Base-by-base conservation (phyloP, 2,888 invertebrate genomes). In the Fissipunctia ypsillon region DNA sequence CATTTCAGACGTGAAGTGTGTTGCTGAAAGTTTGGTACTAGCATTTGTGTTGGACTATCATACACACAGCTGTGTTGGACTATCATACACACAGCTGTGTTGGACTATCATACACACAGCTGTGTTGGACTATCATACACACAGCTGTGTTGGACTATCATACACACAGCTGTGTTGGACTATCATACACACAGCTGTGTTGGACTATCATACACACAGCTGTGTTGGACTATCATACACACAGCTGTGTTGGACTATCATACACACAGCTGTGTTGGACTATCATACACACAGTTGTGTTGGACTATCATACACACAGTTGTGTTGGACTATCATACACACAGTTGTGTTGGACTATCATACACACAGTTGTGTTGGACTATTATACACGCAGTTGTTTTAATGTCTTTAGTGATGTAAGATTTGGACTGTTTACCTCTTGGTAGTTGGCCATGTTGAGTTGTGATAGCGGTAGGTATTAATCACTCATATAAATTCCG, bases 401-500 rank as follows among this genome's bases (percentile, higher is more conserved):
- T 5, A 5, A 45, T 16, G 22, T 45, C 4, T 19, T 6, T 6
- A 28, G 14, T n/a, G 52, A 56, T 68, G 19, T n/a, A 38, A n/a
- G 10, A 52, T 56, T 56, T 31, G 22, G 12, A 16, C 28, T 19
- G n/a, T 54, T 54, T 28, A 28, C 25, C 10, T 45, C 9, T n/a
- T 10, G 19, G 3, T 41, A 35, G 45, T 54, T 69, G 25, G n/a
- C 14, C 3, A 19, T 50, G n/a, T n/a, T 28, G 6, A 48, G 48
- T 2, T n/a, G n/a, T 64, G 16, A 14, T 64, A 64, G 7, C 16
- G 16, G 22, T 31, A n/a, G 16, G 22, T 31, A n/a, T n/a, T 31
- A 54, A 41, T 45, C 45, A 60, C 38, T 69, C 43, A 69, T 60
- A 70, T 60, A 54, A 6, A 59, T 75, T 52, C 45, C 38, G 22